Evolutionary conservation across 2,888 invertebrate genomes (phyloP).

Genomic region (Nematopogon swammerdamellus): DNA sequence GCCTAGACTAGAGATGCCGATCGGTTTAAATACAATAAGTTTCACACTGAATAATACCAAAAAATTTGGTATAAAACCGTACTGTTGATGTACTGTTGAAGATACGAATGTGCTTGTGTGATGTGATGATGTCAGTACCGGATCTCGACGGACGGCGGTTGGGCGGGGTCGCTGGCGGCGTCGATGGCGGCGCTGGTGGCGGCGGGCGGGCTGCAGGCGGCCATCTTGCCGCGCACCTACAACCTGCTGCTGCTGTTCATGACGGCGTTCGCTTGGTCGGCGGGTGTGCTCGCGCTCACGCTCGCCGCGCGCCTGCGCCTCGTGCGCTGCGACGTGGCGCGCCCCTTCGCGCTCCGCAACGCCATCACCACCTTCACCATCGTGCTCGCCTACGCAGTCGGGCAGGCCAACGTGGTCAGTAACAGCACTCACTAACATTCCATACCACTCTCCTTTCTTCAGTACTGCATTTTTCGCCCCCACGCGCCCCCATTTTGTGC

Average conservation of each 20-base stretch:
- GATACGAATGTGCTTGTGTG: no score
- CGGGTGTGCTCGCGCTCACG: conserved; percentile 79
- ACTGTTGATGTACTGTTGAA: no score
- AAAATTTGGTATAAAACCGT: no score
- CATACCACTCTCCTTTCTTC: no score
- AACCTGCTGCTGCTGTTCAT: conserved; percentile 82
- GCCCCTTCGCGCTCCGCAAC: conserved; percentile 76
- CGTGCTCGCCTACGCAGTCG: conserved; percentile 81
- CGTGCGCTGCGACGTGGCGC: conserved; percentile 82
- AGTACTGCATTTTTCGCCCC: no score
- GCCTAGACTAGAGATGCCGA: no score
- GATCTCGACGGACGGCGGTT: conserved; percentile 80
- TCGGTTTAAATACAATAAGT: no score
- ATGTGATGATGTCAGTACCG: conserved; percentile 65
- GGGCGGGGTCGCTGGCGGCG: conserved; percentile 78
- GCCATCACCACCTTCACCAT: conserved; percentile 87
- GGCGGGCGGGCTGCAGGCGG: conserved; percentile 72
- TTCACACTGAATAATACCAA: no score
- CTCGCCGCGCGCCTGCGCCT: conserved; percentile 80
- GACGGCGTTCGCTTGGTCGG: conserved; percentile 88
- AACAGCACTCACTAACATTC: conserved; percentile 2
- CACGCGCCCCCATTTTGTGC: no score
- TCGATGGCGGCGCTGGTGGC: conserved; percentile 73
- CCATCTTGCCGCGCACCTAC: conserved; percentile 79
- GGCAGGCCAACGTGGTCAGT: conserved; percentile 91